Evolutionary conservation across 1,140 invertebrate genomes (phyloP), one percentile per base, ranked within the genome.

Genomic region (Bursaphelenchus mucronatus): DNA sequence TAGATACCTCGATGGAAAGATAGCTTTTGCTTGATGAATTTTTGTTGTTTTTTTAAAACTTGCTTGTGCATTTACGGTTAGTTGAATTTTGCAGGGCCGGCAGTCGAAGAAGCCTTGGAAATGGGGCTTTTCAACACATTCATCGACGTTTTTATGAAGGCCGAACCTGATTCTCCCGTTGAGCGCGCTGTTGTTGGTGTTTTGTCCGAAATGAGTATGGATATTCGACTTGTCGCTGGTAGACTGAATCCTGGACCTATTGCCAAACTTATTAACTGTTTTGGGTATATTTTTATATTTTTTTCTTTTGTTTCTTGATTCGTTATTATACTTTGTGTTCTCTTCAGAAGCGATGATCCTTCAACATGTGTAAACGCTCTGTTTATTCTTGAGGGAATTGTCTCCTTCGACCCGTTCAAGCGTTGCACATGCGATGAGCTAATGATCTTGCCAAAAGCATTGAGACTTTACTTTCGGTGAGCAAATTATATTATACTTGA

Each of bases 201-300:
- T 2, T 54, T 54, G 52, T 54, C 52, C 40, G 11, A 54, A 30
- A 13, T 54, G 52, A 54, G 13, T 11, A 54, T n/a, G 15, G 52
- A 54, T 30, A n/a, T 30, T 30, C 15, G 11, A 21, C 11, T 17
- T 19, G 11, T 54, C 8, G 11, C 52, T 8, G 3, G 21, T 11
- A 21, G 17, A 11, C 19, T 54, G 1, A 54, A n/a, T 21, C 11
- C 52, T 11, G 13, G 13, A 11, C 15, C 40, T 30, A 54, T 54
- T 30, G 11, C 52, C 17, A 54, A 54, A 8, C 13, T 54, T 15
- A 54, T 54, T 8, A 54, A 54, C 19, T 19, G 52, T 8, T 54
- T 54, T 11, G 21, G 52, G 52, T 54, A 54, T 49, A 6, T 19
- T n/a, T 49, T 49, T 49, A 49, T 6, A n/a, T 49, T 49, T 49